Percentiles rank a stretch among this genome's conserved stretches.
Evolutionary conservation across 2,888 invertebrate genomes (phyloP).

Genomic region (Drosophila setosimentum): DNA sequence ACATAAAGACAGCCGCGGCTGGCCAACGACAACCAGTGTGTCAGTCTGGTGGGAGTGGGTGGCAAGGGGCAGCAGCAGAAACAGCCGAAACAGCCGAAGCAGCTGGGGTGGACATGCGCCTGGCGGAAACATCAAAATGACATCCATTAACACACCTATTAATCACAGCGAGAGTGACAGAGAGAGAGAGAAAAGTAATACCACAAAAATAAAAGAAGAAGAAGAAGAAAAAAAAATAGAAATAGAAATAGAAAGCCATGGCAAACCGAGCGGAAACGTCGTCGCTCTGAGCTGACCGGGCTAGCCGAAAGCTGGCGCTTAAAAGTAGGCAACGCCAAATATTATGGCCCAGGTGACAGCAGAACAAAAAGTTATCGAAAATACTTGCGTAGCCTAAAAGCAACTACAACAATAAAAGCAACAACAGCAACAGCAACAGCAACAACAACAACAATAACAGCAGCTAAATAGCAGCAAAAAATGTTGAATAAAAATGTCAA

Average conservation of each 20-base stretch:
- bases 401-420: slow-evolving; percentile 18
- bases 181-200: slow-evolving; percentile 21
- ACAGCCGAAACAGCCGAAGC: background rate
- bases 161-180: slow-evolving; percentile 72
- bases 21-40: slow-evolving; percentile 10
- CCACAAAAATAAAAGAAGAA: background rate
- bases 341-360: slow-evolving; percentile 74
- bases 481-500: slow-evolving; percentile 79
- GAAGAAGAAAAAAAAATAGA: slow-evolving; percentile 1
- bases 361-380: slow-evolving; percentile 66
- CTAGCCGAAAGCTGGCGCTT: slow-evolving; percentile 41
- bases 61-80: no score
- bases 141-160: slow-evolving; percentile 84
- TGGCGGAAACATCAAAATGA: slow-evolving; percentile 82
- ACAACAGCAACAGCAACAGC: slow-evolving; percentile 13
- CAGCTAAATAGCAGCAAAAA: slow-evolving; percentile 64
- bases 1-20: slow-evolving; percentile 64
- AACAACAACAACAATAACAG: slow-evolving; percentile 17
- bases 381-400: slow-evolving; percentile 30
- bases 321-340: slow-evolving; percentile 69
- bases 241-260: slow-evolving; percentile 31
- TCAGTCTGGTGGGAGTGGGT: background rate
- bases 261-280: slow-evolving; percentile 45
- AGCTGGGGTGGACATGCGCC: slow-evolving; percentile 66
- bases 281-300: slow-evolving; percentile 24